A percentile compares a stretch with the other conserved stretches of the same genome.
Evolutionary conservation across 2,113 vertebrate species (phyloP).

Genomic region (Callaeas wilsoni): DNA sequence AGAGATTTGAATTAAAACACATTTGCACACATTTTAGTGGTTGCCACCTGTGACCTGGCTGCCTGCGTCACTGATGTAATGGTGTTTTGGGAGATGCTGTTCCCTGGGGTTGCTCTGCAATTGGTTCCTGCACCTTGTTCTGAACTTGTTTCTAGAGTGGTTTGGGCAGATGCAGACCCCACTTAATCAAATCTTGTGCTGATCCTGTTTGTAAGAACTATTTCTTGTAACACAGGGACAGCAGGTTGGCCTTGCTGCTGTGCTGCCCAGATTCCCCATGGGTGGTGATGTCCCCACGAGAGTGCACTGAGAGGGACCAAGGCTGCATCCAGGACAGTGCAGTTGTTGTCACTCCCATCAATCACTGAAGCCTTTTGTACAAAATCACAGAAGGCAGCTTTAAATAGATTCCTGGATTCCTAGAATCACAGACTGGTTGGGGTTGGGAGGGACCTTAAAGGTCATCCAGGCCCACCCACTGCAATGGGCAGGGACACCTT

Average conservation of each 20-base stretch:
- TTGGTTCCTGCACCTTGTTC: background rate
- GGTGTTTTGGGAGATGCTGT: background rate
- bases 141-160: fast-evolving
- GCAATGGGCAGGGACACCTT: background rate
- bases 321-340: background rate
- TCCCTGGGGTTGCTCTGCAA: background rate
- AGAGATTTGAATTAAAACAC: background rate
- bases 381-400: background rate
- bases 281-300: fast-evolving
- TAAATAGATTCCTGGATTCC: background rate
- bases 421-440: background rate
- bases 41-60: background rate
- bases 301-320: background rate
- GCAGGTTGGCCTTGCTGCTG: background rate
- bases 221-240: background rate
- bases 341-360: background rate
- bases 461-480: background rate
- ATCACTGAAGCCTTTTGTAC: background rate
- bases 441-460: background rate
- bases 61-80: background rate
- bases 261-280: background rate
- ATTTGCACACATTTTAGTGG: background rate
- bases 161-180: background rate
- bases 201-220: background rate
- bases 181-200: background rate